Base-by-base conservation (phyloP, 2,888 invertebrate genomes). In the Lepidochitona cinerea region DNA sequence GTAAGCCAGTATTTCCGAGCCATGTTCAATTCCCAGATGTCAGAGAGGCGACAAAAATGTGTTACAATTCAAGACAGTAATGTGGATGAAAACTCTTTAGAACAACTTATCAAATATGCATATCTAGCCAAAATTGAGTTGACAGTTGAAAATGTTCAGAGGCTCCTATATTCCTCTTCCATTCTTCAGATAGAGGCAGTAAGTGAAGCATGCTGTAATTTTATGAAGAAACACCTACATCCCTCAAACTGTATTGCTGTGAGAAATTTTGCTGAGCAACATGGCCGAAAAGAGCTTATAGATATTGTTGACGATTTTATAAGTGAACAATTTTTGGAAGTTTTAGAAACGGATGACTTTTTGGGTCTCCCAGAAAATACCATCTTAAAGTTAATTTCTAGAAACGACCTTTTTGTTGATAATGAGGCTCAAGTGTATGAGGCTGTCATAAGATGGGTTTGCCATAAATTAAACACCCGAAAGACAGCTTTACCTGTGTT, bases 151-250 rank as follows among this genome's bases (percentile, higher is more conserved):
- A 91, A 90, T 81, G 92, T 91, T 7, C 92, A 92, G 82, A 84
- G 87, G 4, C 78, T 92, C n/a, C 83, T 92, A 23, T 91, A 91
- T 80, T 91, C 92, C 1, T 89, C 92, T 1, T 90, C 91, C 29
- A 90, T 92, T 68, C 84, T 92, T 6, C 91, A 91, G 84, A 88
- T 92, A 64, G 91, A 92, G 73, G 81, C 85, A 32, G 91, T 92
- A 5, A 90, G 90, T 18, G 81, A 85, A 37, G 91, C 88, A 0
- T 92, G 92, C 75, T 90, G 91, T 77, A 87, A 89, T 49, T 92
- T 91, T 82, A 90, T 92, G 88, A 89, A 89, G 68, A 84, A 86
- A 7, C 90, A 91, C 74, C 86, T 92, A 59, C 82, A 89, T 79
- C 88, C 89, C 4, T 85, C 84, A 23, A 92, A 92, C 80, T 92